Conservation (phyloP, 30 jellyfish, hydroid and myxozoan species). For the Turritopsis dohrnii region DNA sequence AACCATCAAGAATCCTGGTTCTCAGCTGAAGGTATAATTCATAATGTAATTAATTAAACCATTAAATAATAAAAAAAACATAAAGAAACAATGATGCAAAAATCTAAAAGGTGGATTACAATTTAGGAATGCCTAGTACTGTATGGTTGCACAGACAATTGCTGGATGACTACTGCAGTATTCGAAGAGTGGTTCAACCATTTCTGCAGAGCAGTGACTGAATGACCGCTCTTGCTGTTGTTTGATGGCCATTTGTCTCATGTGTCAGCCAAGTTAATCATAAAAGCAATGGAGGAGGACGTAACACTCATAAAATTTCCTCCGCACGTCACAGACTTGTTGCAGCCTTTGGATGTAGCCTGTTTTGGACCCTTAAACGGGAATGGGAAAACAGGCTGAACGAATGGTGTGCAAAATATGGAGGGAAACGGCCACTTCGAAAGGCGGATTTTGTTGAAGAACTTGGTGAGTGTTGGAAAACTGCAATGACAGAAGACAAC, state of each 20-base stretch:
- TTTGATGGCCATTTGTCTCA: conserved; percentile 53
- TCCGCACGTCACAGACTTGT: conserved; percentile 31
- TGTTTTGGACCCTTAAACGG: conserved; percentile 42
- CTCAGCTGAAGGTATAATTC: conserved; percentile 16
- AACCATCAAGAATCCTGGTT: conserved; percentile 27
- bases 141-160: conserved; percentile 40
- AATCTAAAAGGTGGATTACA: not conserved
- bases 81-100: not conserved
- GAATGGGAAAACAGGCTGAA: conserved; percentile 18
- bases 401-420: conserved; percentile 12
- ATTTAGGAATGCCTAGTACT: conserved; percentile 21
- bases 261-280: conserved; percentile 24
- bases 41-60: too few relatives aligned
- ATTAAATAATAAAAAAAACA: not conserved
- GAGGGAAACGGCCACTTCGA: conserved; percentile 15
- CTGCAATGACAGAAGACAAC: conserved; percentile 24
- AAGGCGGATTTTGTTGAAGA: conserved; percentile 19
- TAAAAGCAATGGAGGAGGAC: conserved; percentile 35
- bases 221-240: conserved; percentile 28
- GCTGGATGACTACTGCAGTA: too few relatives aligned
- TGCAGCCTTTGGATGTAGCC: conserved; percentile 49
- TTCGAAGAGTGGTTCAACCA: conserved; percentile 26
- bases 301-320: conserved; percentile 42
- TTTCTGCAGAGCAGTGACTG: conserved; percentile 26
- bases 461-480: conserved; percentile 29